These are phyloP conservation scores for Eutolmus rufibarbis DNA, from an alignment of 2,888 invertebrate genomes.

Conservation along the genomic window DNA sequence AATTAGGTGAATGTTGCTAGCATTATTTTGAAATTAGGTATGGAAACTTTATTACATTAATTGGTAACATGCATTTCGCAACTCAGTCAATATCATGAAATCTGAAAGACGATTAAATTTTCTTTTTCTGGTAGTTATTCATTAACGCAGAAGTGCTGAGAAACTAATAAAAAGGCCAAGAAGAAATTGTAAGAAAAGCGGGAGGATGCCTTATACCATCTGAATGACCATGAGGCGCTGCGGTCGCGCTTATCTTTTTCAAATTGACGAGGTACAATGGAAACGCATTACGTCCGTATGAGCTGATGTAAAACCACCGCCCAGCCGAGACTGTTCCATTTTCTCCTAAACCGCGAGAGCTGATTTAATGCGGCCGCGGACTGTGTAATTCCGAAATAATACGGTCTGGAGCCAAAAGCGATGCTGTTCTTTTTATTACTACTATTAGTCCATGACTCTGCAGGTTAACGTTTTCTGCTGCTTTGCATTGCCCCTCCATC, in stretches of 20 bases:
- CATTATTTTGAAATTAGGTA: neutral
- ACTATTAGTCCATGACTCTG: constrained; percentile 43
- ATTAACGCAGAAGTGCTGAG: neutral
- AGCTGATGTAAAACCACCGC: constrained; percentile 1
- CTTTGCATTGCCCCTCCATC: neutral
- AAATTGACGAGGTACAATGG: neutral
- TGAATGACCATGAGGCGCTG: neutral
- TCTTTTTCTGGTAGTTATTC: neutral
- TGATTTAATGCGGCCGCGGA: constrained; percentile 24
- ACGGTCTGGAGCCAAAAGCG: constrained; percentile 28
- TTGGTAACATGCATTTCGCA: neutral
- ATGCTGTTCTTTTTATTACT: constrained; percentile 43
- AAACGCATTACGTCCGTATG: constrained; percentile 10
- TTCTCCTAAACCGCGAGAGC: constrained; percentile 11
- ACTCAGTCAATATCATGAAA: neutral
- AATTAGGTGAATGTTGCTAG: neutral
- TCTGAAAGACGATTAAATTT: neutral
- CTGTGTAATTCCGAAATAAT: constrained; percentile 38
- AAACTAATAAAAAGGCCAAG: neutral
- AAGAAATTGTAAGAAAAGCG: neutral
- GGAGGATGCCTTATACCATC: neutral
- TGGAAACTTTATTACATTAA: neutral
- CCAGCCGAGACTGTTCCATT: constrained; percentile 1
- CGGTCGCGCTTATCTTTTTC: neutral
- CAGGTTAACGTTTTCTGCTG: neutral